Conservation (phyloP, 2,113 vertebrate genomes). For the Labeo catla region DNA sequence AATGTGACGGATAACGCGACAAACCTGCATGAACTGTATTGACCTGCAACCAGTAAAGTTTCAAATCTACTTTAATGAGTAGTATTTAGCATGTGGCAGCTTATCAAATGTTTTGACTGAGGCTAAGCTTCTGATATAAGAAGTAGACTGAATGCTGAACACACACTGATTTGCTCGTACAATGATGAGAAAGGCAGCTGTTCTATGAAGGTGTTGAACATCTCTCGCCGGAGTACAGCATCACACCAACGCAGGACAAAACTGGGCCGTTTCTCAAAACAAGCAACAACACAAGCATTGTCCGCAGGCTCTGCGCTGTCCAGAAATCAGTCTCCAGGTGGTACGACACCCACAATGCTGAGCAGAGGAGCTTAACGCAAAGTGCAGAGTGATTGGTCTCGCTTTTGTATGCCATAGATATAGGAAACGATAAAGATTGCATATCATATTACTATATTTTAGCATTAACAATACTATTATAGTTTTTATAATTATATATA, state of each 20-base stretch:
- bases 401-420: background rate
- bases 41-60: too few species aligned
- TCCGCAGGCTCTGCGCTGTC: background rate
- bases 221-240: background rate
- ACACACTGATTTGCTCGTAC: background rate
- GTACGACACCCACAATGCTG: background rate
- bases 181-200: background rate
- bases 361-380: background rate
- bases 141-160: background rate
- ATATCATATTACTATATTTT: too few species aligned
- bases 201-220: constrained; percentile 14
- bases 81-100: background rate
- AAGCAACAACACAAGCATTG: background rate
- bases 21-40: background rate
- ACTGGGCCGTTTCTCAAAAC: background rate
- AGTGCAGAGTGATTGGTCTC: background rate
- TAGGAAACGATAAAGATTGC: background rate
- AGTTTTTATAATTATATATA: too few species aligned
- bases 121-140: background rate
- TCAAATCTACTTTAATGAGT: constrained; percentile 6
- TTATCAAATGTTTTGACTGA: background rate
- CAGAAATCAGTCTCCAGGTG: background rate
- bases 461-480: too few species aligned
- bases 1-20: background rate
- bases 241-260: background rate